Conservation (phyloP, 1,140 invertebrate genomes). For the Drosophila arizonae region DNA sequence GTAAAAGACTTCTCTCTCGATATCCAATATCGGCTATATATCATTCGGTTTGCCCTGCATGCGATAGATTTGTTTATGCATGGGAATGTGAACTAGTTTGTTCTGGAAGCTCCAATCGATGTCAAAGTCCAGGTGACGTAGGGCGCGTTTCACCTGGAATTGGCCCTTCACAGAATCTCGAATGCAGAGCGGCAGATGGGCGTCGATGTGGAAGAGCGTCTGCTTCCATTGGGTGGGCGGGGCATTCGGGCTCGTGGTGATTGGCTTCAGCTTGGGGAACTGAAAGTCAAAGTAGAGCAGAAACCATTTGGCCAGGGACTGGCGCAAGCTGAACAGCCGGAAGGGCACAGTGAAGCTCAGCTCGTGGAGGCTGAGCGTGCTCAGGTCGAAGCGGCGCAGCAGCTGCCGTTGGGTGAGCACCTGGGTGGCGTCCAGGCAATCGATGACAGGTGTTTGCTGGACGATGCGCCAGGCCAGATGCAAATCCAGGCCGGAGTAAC, state of each 20-base stretch:
- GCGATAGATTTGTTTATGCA: conserved; percentile 45
- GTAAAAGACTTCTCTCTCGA: no score
- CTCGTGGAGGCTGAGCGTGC: conserved; percentile 2
- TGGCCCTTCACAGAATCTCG: conserved; percentile 7
- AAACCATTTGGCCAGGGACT: conserved; percentile 27
- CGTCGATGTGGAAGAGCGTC: conserved; percentile 43
- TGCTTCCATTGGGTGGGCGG: conserved; percentile 44
- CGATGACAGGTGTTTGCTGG: conserved; percentile 9
- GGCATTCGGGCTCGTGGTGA: conserved; percentile 27
- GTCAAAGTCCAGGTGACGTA: conserved; percentile 38
- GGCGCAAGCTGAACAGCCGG: conserved; percentile 9
- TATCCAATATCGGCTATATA: neutral
- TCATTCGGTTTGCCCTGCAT: conserved; percentile 25
- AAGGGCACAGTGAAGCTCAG: conserved; percentile 36
- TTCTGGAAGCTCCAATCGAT: conserved; percentile 37
- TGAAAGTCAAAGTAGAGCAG: conserved; percentile 43
- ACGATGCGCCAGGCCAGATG: conserved; percentile 5
- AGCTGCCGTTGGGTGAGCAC: conserved; percentile 27
- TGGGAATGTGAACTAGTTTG: conserved; percentile 7
- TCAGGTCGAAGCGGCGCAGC: conserved; percentile 31
- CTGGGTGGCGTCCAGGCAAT: neutral
- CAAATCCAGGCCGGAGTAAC: conserved; percentile 31
- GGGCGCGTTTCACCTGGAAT: conserved; percentile 16
- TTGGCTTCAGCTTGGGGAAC: conserved; percentile 6
- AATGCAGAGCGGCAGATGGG: conserved; percentile 29